A percentile compares a stretch with the other conserved stretches of the same genome.
Conservation (phyloP, 2,888 invertebrate genomes). For the Cremastinae sp. region DNA sequence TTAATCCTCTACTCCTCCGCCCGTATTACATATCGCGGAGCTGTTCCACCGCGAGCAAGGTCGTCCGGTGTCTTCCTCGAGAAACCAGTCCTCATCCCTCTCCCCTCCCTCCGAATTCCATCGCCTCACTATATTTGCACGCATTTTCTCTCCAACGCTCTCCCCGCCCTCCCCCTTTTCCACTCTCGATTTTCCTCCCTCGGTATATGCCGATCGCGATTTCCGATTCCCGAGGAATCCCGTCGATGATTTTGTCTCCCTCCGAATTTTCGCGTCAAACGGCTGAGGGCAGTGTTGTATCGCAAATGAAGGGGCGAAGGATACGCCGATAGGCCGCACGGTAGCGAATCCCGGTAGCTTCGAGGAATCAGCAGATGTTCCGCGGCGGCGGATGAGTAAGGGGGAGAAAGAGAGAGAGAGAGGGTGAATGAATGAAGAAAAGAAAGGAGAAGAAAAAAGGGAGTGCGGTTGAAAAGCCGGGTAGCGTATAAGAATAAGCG, state of each 20-base stretch:
- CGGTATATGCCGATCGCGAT: too few species aligned
- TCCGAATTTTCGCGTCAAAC: too few species aligned
- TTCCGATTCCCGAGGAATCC: background rate
- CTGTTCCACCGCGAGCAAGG: conserved; percentile 60
- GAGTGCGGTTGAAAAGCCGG: conserved; percentile 31
- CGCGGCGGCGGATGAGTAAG: too few species aligned
- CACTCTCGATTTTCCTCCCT: conserved; percentile 12
- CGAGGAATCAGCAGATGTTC: background rate
- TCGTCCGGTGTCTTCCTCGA: conserved; percentile 56
- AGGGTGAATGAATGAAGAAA: background rate
- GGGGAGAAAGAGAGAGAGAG: too few species aligned
- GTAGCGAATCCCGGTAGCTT: conserved; percentile 20
- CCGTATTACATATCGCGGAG: too few species aligned
- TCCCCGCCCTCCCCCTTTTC: conserved; percentile 15
- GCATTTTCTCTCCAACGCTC: conserved; percentile 30
- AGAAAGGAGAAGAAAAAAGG: conserved; percentile 15
- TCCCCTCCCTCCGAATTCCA: conserved; percentile 48
- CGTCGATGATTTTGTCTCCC: too few species aligned
- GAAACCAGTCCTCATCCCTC: conserved; percentile 60
- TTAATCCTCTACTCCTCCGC: conserved; percentile 54
- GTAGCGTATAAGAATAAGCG: conserved; percentile 26
- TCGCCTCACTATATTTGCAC: conserved; percentile 38
- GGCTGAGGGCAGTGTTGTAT: too few species aligned
- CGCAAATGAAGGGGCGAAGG: background rate
- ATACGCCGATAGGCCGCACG: background rate